Evolutionary conservation across 1,140 invertebrate genomes (phyloP).

Genomic region (Pseudoatta argentina): DNA sequence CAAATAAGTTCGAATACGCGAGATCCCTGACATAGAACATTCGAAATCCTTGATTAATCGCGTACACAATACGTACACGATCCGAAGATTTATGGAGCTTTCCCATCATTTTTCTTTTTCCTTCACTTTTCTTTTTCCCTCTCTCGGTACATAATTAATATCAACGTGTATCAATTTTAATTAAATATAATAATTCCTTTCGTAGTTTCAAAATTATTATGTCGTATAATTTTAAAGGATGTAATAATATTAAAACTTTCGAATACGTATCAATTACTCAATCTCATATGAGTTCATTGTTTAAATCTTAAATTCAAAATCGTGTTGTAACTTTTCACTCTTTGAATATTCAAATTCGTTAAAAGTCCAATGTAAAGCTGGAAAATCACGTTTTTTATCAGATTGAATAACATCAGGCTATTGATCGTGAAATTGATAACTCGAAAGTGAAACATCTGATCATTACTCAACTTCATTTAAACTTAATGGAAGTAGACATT

Average conservation of each 20-base stretch:
- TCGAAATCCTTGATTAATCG: constrained; percentile 2
- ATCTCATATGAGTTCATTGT: background rate
- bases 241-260: background rate
- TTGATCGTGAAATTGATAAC: constrained; percentile 8
- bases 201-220: background rate
- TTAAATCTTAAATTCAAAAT: constrained; percentile 2
- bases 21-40: background rate
- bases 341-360: background rate
- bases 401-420: background rate
- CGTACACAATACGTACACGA: too few relatives aligned
- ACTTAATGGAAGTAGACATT: background rate
- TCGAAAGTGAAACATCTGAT: background rate
- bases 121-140: background rate
- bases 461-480: background rate
- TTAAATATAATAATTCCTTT: background rate
- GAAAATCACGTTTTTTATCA: background rate
- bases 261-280: background rate
- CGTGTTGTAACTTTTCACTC: background rate
- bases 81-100: constrained; percentile 11
- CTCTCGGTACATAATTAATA: background rate
- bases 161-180: background rate
- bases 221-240: background rate
- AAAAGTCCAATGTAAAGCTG: background rate
- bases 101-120: background rate
- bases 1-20: background rate